Conservation (phyloP, 2,888 invertebrate species). For the Spilarctia lutea region DNA sequence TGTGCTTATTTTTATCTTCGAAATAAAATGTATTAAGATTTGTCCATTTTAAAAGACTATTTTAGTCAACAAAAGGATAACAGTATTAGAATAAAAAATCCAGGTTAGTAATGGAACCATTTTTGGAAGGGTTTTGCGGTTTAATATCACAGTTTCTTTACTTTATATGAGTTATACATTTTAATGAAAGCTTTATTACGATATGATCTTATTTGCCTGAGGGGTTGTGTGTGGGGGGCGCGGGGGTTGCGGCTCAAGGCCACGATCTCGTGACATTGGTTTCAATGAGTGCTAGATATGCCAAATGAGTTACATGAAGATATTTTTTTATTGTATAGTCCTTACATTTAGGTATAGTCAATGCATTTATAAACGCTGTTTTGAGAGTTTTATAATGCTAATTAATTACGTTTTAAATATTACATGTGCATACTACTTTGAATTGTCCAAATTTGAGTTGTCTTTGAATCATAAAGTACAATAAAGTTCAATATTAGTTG, state of each 20-base stretch:
- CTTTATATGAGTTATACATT: constrained; percentile 24
- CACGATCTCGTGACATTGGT: constrained; percentile 5
- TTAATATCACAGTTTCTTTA: constrained; percentile 12
- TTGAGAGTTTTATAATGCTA: constrained; percentile 13
- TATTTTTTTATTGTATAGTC: constrained; percentile 56
- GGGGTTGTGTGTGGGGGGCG: constrained; percentile 30
- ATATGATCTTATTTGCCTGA: constrained; percentile 30
- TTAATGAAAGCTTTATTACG: constrained; percentile 45
- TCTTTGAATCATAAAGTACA: too few species aligned
- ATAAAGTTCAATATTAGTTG: not conserved
- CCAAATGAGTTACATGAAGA: constrained; percentile 54
- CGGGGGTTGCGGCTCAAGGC: constrained; percentile 22
- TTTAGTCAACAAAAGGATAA: constrained; percentile 8
- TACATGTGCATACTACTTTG: not conserved
- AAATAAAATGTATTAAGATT: not conserved
- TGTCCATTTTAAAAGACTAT: not conserved
- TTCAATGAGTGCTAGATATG: constrained; percentile 53
- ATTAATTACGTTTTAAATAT: constrained; percentile 15
- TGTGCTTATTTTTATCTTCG: not conserved
- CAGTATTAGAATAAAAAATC: not conserved
- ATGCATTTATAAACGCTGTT: constrained; percentile 46
- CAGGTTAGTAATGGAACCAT: not conserved
- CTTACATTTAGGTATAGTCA: constrained; percentile 38
- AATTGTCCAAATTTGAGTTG: too few species aligned
- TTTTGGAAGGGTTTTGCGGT: not conserved